Evolutionary conservation across 2,113 vertebrate species (phyloP).

Genomic region (Anhinga anhinga): DNA sequence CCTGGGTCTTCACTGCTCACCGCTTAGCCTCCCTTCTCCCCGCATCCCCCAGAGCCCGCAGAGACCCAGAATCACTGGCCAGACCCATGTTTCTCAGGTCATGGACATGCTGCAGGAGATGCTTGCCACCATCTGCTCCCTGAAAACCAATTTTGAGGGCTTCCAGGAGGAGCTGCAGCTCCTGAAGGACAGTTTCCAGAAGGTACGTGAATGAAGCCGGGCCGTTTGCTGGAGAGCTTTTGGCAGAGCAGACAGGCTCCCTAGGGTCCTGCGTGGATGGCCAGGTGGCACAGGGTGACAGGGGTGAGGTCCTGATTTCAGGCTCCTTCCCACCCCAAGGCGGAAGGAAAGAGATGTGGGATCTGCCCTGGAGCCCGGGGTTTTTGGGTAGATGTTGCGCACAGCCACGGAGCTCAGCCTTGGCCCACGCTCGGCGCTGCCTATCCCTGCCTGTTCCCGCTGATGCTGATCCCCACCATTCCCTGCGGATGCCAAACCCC

Average conservation of each 20-base stretch:
- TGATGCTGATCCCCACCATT: too few species aligned
- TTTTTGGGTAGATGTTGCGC: not conserved
- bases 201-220: not conserved
- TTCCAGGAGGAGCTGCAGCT: conserved; percentile 48
- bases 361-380: not conserved
- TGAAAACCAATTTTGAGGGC: not conserved
- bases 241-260: not conserved
- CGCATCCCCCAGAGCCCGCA: accelerated
- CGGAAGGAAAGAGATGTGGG: too few species aligned
- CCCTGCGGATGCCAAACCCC: not conserved
- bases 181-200: conserved; percentile 4
- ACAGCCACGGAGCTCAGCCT: not conserved
- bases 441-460: not conserved
- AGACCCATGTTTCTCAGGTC: not conserved
- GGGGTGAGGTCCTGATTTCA: not conserved
- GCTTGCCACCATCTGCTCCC: not conserved
- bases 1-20: accelerated
- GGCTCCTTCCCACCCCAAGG: not conserved
- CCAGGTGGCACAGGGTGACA: not conserved
- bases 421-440: not conserved
- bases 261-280: not conserved
- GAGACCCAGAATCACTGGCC: not conserved
- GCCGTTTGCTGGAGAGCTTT: not conserved
- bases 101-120: conserved; percentile 59
- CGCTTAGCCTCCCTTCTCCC: not conserved